phyloP scores from a whole-genome alignment of 2,113 vertebrate species.

The Seriola quinqueradiata region DNA sequence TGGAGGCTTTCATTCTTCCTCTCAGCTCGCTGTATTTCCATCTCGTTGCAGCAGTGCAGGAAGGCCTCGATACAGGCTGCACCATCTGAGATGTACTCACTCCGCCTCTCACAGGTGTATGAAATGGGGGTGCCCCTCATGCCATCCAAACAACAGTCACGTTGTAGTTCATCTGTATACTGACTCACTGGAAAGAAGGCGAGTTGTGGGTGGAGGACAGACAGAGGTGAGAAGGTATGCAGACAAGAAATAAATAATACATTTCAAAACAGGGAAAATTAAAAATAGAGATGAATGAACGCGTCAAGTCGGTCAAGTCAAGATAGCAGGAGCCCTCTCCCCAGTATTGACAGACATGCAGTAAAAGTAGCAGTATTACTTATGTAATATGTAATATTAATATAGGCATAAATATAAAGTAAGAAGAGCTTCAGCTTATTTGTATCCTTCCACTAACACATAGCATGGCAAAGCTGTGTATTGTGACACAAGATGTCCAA shows the following conservation, averaged over 20 bases:
- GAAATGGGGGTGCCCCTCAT: constrained; percentile 82
- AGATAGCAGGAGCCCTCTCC: too few species aligned
- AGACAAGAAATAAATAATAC: not conserved
- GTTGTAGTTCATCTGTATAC: constrained; percentile 66
- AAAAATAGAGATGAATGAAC: not conserved
- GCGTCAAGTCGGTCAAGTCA: too few species aligned
- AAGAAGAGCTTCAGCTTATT: not conserved
- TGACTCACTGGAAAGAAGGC: constrained; percentile 70
- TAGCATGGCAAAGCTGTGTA: not conserved
- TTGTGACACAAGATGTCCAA: not conserved
- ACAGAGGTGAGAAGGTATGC: not conserved
- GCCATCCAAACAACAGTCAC: constrained; percentile 87
- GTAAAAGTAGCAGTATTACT: too few species aligned
- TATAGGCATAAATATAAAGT: not conserved
- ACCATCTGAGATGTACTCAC: constrained; percentile 80
- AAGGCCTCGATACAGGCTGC: constrained; percentile 83
- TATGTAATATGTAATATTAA: too few species aligned
- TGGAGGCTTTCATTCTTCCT: constrained; percentile 29
- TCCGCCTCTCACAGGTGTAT: constrained; percentile 82
- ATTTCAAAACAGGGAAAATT: not conserved
- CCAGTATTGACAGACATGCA: too few species aligned
- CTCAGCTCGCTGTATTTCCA: constrained; percentile 36
- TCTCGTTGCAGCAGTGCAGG: constrained; percentile 86
- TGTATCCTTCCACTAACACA: not conserved
- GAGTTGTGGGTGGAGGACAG: not conserved